phyloP scores from a whole-genome alignment of 1,140 invertebrate genomes.

The Chionoecetes opilio region DNA sequence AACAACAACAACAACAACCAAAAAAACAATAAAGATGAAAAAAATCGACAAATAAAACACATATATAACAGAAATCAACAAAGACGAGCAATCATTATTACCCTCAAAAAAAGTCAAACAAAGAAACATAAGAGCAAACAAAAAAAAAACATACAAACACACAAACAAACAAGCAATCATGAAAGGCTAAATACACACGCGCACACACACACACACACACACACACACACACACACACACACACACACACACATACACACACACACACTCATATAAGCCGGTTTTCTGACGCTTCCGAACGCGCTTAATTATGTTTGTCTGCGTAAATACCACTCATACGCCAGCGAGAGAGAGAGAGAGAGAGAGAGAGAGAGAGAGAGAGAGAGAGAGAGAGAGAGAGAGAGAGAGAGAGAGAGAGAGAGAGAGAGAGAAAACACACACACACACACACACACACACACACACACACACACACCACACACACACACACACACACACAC shows the following conservation, averaged over 20 bases:
- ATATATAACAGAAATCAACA: too few species aligned
- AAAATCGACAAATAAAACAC: too few species aligned
- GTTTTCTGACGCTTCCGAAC: background rate
- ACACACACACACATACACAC: background rate
- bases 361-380: constrained; percentile 50
- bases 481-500: background rate
- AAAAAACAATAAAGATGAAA: too few species aligned
- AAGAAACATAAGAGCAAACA: too few species aligned
- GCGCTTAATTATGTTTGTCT: background rate
- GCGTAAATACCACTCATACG: background rate
- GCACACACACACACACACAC: background rate
- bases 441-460: background rate
- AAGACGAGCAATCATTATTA: too few species aligned
- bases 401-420: constrained; percentile 16
- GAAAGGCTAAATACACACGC: background rate
- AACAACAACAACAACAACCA: too few species aligned
- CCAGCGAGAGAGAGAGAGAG: background rate
- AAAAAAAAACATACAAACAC: too few species aligned
- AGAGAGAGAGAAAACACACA: background rate
- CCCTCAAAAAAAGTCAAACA: too few species aligned
- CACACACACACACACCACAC: background rate
- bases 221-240: background rate
- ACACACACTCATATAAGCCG: too few species aligned
- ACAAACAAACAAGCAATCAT: too few species aligned
- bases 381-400: constrained; percentile 27